A percentile compares a stretch with the other conserved stretches of the same genome.
Evolutionary conservation across 2,797 vertebrate genomes (phyloP).

Genomic region (Syngnathus rostellatus): DNA sequence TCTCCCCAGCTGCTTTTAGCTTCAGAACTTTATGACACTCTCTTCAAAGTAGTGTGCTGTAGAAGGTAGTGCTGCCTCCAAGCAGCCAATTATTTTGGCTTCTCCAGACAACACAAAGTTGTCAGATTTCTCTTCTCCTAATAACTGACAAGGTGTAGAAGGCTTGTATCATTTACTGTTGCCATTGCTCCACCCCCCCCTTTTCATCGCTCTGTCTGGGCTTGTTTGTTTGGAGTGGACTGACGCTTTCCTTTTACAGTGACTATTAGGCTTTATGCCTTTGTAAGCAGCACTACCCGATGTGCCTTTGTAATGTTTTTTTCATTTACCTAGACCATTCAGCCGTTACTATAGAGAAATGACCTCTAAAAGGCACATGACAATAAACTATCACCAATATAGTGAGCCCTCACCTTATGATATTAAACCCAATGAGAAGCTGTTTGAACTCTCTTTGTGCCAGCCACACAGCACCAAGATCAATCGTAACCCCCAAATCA

Average conservation of each 20-base stretch:
- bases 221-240: slow-evolving; percentile 51
- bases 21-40: slow-evolving; percentile 42
- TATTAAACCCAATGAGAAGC: not conserved
- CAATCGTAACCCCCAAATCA: slow-evolving; percentile 41
- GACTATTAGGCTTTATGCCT: not conserved
- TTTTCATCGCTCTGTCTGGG: slow-evolving; percentile 48
- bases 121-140: slow-evolving; percentile 65
- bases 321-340: not conserved
- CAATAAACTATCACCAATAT: not conserved
- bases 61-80: slow-evolving; percentile 36
- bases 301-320: not conserved
- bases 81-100: slow-evolving; percentile 57
- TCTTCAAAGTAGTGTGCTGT: slow-evolving; percentile 30
- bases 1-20: slow-evolving; percentile 15
- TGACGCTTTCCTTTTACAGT: slow-evolving; percentile 29
- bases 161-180: slow-evolving; percentile 61
- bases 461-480: slow-evolving; percentile 26
- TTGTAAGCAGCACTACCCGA: not conserved
- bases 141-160: slow-evolving; percentile 66
- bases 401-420: not conserved
- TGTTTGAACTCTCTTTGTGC: slow-evolving; percentile 12
- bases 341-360: not conserved
- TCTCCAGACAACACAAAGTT: slow-evolving; percentile 58
- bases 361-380: not conserved
- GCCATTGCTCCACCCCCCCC: slow-evolving; percentile 39